Conservation (phyloP, 2,797 vertebrate genomes). For the Chaetophractus vellerosus region DNA sequence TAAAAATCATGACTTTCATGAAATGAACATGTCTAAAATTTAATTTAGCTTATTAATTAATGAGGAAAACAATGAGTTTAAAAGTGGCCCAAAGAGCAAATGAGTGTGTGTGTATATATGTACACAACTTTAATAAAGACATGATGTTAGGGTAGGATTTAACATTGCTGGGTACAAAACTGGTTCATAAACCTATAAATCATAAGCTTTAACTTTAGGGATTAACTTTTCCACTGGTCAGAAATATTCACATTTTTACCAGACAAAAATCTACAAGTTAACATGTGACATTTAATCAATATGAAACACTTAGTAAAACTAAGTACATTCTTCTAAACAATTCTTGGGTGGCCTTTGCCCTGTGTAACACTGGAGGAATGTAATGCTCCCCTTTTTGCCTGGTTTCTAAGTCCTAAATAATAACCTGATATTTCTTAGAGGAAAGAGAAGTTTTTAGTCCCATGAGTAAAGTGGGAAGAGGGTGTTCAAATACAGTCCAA, state of each 20-base stretch:
- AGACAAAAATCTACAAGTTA: conserved; percentile 10
- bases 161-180: neutral
- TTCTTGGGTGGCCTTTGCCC: neutral
- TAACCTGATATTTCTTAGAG: neutral
- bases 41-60: neutral
- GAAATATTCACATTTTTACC: neutral
- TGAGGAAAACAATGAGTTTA: neutral
- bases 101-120: neutral
- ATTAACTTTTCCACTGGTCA: neutral
- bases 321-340: neutral
- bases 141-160: neutral
- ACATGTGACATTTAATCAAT: neutral
- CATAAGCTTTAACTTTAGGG: neutral
- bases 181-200: neutral
- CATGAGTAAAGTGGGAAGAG: too few species aligned
- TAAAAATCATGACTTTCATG: neutral
- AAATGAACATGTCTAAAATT: neutral
- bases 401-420: neutral
- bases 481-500: neutral
- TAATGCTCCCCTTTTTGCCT: neutral
- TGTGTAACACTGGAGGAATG: neutral
- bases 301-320: neutral
- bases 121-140: neutral
- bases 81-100: neutral
- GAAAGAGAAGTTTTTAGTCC: neutral